Evolutionary conservation across 2,888 invertebrate genomes (phyloP).

Genomic region (Oscheius sp.): DNA sequence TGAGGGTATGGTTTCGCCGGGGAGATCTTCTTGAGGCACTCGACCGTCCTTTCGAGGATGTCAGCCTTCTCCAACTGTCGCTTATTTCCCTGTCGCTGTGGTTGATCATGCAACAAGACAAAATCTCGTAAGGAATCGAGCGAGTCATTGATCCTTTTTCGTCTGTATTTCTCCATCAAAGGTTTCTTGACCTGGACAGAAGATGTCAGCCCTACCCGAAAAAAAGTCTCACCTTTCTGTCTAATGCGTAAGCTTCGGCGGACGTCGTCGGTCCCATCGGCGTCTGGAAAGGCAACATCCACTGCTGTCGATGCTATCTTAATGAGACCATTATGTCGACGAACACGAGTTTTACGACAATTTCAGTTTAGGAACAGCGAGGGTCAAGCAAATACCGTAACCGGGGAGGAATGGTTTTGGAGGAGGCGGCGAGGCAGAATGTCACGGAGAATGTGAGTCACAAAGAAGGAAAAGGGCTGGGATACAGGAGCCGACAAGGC

Average conservation of each 20-base stretch:
- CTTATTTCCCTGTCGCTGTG: neutral
- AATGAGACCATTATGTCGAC: slow-evolving; percentile 28
- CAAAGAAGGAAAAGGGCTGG: neutral
- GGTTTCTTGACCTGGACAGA: slow-evolving; percentile 54
- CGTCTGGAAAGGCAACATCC: slow-evolving; percentile 28
- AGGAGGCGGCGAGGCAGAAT: no score
- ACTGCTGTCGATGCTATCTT: slow-evolving; percentile 11
- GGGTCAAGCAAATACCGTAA: slow-evolving; percentile 6
- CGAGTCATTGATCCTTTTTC: slow-evolving; percentile 57
- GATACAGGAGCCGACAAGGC: neutral
- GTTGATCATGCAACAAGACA: slow-evolving; percentile 35
- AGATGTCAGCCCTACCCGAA: neutral
- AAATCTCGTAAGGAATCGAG: slow-evolving; percentile 50
- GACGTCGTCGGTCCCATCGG: slow-evolving; percentile 26
- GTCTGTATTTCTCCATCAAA: slow-evolving; percentile 60
- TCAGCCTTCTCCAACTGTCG: slow-evolving; percentile 90
- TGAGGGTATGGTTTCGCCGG: neutral
- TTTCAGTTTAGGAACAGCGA: slow-evolving; percentile 10
- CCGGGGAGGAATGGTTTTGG: neutral
- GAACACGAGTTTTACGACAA: slow-evolving; percentile 19
- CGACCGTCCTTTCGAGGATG: slow-evolving; percentile 95
- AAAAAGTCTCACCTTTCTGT: slow-evolving; percentile 10
- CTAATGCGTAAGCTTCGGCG: slow-evolving; percentile 9
- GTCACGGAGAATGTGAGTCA: neutral
- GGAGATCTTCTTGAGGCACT: slow-evolving; percentile 71